Evolutionary conservation across 2,113 vertebrate genomes (phyloP).

Genomic region (Notothenia rossii): DNA sequence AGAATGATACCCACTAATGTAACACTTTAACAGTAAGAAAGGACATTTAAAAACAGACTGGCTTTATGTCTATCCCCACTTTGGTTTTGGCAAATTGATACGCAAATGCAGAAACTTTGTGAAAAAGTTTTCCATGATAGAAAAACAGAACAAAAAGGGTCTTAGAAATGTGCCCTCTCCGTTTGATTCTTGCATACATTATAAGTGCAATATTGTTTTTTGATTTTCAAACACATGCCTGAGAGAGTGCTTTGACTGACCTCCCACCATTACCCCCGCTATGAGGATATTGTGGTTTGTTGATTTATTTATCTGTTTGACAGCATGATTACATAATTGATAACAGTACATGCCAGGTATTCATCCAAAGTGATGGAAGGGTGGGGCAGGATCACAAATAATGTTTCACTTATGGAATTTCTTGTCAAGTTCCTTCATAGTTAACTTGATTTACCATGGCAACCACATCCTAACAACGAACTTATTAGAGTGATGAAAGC

Average conservation of each 20-base stretch:
- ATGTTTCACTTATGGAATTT: too few species aligned
- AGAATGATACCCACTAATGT: neutral
- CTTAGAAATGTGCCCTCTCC: constrained; percentile 26
- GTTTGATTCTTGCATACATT: constrained; percentile 38
- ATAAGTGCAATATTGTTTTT: constrained; percentile 57
- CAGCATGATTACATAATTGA: too few species aligned
- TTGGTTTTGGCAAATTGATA: constrained; percentile 40
- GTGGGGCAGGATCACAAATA: too few species aligned
- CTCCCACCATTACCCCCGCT: too few species aligned
- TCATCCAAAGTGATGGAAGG: too few species aligned
- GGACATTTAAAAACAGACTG: neutral
- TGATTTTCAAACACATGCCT: constrained; percentile 5
- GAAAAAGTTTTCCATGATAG: neutral
- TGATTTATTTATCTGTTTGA: too few species aligned
- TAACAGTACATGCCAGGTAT: too few species aligned
- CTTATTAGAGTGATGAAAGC: constrained; percentile 10
- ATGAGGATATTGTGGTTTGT: too few species aligned
- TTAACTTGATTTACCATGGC: constrained; percentile 22
- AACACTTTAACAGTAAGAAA: constrained; percentile 12
- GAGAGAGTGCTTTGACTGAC: constrained; percentile 24
- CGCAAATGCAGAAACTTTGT: neutral
- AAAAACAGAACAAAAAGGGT: neutral
- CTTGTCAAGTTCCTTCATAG: neutral
- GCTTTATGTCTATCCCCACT: neutral
- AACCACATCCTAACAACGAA: constrained; percentile 19